Conservation (phyloP, 1,140 invertebrate species). For the Adoxophyes honmai region DNA sequence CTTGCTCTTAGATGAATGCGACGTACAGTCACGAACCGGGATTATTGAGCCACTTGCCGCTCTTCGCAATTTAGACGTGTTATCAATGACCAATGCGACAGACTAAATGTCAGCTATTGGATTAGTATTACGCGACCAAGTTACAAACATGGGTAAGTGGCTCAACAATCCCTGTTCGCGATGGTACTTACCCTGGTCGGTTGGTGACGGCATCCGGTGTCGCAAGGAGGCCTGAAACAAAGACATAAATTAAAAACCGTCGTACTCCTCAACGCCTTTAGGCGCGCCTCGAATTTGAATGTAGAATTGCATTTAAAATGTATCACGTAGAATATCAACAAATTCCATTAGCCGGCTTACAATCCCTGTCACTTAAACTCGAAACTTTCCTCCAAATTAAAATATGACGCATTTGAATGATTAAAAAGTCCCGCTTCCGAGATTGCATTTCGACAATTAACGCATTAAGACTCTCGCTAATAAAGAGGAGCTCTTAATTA, state of each 20-base stretch:
- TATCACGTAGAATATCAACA: slow-evolving; percentile 18
- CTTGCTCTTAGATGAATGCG: too few relatives aligned
- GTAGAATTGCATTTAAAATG: slow-evolving; percentile 3
- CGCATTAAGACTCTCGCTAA: slow-evolving; percentile 71
- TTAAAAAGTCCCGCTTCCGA: slow-evolving; percentile 60
- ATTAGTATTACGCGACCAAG: too few relatives aligned
- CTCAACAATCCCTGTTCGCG: too few relatives aligned
- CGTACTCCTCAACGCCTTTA: not conserved
- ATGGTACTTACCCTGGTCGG: slow-evolving; percentile 70
- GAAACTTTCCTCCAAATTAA: slow-evolving; percentile 52
- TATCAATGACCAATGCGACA: too few relatives aligned
- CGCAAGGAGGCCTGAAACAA: slow-evolving; percentile 72
- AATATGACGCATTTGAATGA: slow-evolving; percentile 63
- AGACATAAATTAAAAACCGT: slow-evolving; percentile 19
- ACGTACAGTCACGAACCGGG: too few relatives aligned
- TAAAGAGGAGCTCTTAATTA: slow-evolving; percentile 75
- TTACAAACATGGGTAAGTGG: too few relatives aligned
- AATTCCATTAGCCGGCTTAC: slow-evolving; percentile 41
- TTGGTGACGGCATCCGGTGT: slow-evolving; percentile 63
- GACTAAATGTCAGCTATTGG: too few relatives aligned
- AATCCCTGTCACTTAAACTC: slow-evolving; percentile 36
- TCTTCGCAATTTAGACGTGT: too few relatives aligned
- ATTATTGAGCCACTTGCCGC: too few relatives aligned
- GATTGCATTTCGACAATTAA: slow-evolving; percentile 77
- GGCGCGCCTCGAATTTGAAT: not conserved